These are phyloP conservation scores for Arothron firmamentum DNA, from an alignment of 2,113 vertebrate species.

Conservation along the genomic window DNA sequence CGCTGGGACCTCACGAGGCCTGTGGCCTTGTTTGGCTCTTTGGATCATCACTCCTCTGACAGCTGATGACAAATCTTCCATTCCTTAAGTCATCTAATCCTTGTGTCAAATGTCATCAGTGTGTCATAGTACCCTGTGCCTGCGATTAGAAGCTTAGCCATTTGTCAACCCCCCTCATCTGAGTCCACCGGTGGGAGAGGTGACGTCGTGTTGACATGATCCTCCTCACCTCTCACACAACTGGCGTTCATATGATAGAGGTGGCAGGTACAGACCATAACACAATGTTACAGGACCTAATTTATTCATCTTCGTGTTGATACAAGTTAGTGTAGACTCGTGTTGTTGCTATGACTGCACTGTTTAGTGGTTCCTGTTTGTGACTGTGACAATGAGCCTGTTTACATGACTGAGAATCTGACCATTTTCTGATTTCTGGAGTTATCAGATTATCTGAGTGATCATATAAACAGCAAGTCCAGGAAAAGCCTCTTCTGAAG, in stretches of 20 bases:
- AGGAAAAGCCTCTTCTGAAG: too few relatives aligned
- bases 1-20: not conserved
- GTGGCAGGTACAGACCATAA: too few relatives aligned
- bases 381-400: not conserved
- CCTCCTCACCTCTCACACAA: slow-evolving; percentile 10
- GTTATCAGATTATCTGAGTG: too few relatives aligned
- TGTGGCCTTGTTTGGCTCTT: slow-evolving; percentile 5
- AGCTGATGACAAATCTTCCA: slow-evolving; percentile 47
- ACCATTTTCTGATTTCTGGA: too few relatives aligned
- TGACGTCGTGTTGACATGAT: slow-evolving; percentile 47
- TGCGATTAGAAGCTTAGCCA: slow-evolving; percentile 57
- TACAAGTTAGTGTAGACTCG: not conserved
- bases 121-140: slow-evolving; percentile 28
- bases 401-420: too few relatives aligned
- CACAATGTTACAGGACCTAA: too few relatives aligned
- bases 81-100: slow-evolving; percentile 54
- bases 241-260: too few relatives aligned
- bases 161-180: slow-evolving; percentile 51
- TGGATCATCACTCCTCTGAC: not conserved
- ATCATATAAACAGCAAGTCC: too few relatives aligned
- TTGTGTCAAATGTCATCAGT: slow-evolving; percentile 40
- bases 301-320: slow-evolving; percentile 4
- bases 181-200: slow-evolving; percentile 24
- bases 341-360: not conserved
- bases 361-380: not conserved